These are phyloP conservation scores for Sarcophaga peregrina DNA, from an alignment of 1,140 invertebrate species.

Conservation along the genomic window DNA sequence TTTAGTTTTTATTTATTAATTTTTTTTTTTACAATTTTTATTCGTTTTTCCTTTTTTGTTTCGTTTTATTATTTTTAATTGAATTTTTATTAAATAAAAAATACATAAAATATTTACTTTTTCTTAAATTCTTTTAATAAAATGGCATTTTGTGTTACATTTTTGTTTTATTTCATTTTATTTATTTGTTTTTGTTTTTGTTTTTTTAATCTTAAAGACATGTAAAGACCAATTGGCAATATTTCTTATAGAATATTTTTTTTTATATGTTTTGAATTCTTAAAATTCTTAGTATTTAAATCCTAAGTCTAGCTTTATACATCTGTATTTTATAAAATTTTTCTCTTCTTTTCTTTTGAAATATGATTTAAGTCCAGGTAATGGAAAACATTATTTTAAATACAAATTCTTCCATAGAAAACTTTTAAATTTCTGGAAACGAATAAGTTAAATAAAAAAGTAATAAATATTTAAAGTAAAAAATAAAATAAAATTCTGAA, in stretches of 20 bases:
- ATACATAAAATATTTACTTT: background rate
- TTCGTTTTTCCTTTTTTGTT: background rate
- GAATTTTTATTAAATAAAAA: background rate
- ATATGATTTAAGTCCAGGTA: too few relatives aligned
- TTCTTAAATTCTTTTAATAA: background rate
- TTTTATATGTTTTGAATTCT: background rate
- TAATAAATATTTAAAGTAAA: too few relatives aligned
- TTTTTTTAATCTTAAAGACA: slow-evolving; percentile 16
- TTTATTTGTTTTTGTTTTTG: background rate
- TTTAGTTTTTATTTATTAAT: background rate
- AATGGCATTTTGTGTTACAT: too few relatives aligned
- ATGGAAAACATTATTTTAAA: too few relatives aligned
- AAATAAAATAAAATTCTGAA: too few relatives aligned
- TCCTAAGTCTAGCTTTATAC: too few relatives aligned
- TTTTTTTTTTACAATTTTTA: background rate
- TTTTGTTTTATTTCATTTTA: too few relatives aligned
- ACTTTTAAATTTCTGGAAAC: too few relatives aligned
- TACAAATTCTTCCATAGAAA: too few relatives aligned
- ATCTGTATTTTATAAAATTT: too few relatives aligned
- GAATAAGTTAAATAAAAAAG: too few relatives aligned
- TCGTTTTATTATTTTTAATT: background rate
- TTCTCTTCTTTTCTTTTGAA: too few relatives aligned
- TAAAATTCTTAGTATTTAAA: background rate
- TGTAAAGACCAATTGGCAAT: slow-evolving; percentile 18
- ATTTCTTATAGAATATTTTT: background rate